These are phyloP conservation scores for Automeris io DNA, from an alignment of 2,888 invertebrate species.

Conservation along the genomic window DNA sequence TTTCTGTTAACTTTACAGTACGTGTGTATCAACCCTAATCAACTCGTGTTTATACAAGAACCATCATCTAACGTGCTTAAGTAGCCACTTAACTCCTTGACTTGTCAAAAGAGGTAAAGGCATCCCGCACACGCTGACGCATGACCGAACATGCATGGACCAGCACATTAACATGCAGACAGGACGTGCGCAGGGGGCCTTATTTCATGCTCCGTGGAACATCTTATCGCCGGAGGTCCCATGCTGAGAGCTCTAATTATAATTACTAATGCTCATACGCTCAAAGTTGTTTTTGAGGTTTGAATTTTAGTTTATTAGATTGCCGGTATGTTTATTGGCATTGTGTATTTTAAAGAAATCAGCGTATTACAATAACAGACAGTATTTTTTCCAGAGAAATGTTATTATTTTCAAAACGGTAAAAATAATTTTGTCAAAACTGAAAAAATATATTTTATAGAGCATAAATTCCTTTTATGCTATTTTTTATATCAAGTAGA, in stretches of 20 bases:
- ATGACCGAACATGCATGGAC: conserved; percentile 60
- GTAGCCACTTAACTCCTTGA: conserved; percentile 39
- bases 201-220: conserved; percentile 71
- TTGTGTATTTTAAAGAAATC: conserved; percentile 6
- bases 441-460: too few species aligned
- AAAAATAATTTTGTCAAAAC: too few species aligned
- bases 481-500: too few species aligned
- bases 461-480: too few species aligned
- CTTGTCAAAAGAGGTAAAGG: conserved; percentile 31
- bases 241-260: conserved; percentile 54
- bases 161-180: conserved; percentile 34
- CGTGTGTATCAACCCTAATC: not conserved
- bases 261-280: conserved; percentile 68
- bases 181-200: conserved; percentile 51
- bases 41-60: conserved; percentile 16
- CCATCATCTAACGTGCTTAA: conserved; percentile 28
- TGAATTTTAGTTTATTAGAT: conserved; percentile 27
- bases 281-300: conserved; percentile 52
- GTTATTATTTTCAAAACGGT: too few species aligned
- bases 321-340: conserved; percentile 10
- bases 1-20: not conserved
- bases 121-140: conserved; percentile 39
- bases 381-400: too few species aligned
- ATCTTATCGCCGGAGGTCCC: conserved; percentile 71
- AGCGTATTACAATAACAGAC: too few species aligned